Evolutionary conservation across 2,888 invertebrate species (phyloP).

Genomic region (Dastarcus helophoroides): DNA sequence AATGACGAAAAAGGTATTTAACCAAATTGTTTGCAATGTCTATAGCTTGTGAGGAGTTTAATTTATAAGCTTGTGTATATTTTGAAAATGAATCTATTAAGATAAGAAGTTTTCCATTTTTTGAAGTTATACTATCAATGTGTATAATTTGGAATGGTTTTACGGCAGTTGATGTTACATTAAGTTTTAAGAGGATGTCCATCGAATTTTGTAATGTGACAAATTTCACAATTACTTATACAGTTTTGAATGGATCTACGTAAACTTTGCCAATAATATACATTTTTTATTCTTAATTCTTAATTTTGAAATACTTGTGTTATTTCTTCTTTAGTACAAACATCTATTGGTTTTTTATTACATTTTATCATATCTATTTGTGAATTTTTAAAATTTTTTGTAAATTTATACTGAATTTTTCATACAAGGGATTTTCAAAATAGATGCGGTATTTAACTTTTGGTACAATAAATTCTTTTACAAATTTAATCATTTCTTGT

Average conservation of each 20-base stretch:
- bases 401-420: slow-evolving; percentile 1
- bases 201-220: slow-evolving; percentile 7
- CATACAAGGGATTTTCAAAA: slow-evolving; percentile 4
- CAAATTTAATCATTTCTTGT: no score
- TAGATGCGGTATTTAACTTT: slow-evolving; percentile 4
- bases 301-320: slow-evolving; percentile 9
- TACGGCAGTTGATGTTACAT: no score
- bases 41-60: background rate
- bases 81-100: no score
- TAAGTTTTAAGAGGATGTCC: slow-evolving; percentile 7
- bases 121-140: no score
- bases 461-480: no score
- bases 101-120: slow-evolving; percentile 6
- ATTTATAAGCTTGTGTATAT: slow-evolving; percentile 3
- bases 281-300: slow-evolving; percentile 12
- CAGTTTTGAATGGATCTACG: slow-evolving; percentile 8
- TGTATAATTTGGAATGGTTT: no score
- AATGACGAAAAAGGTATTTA: slow-evolving; percentile 6
- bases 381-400: slow-evolving; percentile 5
- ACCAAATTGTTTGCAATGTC: slow-evolving; percentile 5
- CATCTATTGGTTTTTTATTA: slow-evolving; percentile 5
- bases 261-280: slow-evolving; percentile 9
- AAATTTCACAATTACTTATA: no score
- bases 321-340: slow-evolving; percentile 5
- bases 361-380: slow-evolving; percentile 2